These are phyloP conservation scores for Xiphophorus maculatus DNA, from an alignment of 2,113 vertebrate species.

Conservation along the genomic window DNA sequence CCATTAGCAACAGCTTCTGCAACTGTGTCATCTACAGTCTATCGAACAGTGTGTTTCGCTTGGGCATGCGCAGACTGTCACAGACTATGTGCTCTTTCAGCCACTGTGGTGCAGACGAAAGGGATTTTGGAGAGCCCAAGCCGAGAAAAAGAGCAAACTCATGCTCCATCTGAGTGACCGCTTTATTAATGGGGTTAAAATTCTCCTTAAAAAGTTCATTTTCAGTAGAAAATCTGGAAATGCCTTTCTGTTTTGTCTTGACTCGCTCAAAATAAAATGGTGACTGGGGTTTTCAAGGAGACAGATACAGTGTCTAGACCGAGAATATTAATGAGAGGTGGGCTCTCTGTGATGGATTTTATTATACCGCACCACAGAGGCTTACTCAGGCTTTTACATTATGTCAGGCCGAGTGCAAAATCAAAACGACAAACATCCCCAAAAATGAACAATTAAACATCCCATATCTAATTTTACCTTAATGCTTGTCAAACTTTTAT, in stretches of 20 bases:
- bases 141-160: conserved; percentile 94
- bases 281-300: conserved; percentile 36
- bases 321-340: conserved; percentile 15
- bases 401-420: neutral
- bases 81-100: conserved; percentile 91
- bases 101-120: conserved; percentile 84
- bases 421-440: conserved; percentile 11
- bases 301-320: conserved; percentile 28
- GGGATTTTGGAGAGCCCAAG: conserved; percentile 87
- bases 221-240: conserved; percentile 17
- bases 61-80: conserved; percentile 94
- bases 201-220: conserved; percentile 20
- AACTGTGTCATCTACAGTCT: conserved; percentile 99
- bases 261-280: conserved; percentile 19
- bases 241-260: conserved; percentile 24
- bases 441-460: conserved; percentile 18
- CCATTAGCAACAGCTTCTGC: conserved; percentile 99
- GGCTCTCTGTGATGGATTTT: conserved; percentile 14
- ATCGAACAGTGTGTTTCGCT: conserved; percentile 96
- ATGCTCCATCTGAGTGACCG: conserved; percentile 88
- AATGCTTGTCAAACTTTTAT: conserved; percentile 11
- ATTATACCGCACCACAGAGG: conserved; percentile 6
- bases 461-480: conserved; percentile 33
- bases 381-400: conserved; percentile 31
- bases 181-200: conserved; percentile 11